Conservation (phyloP, 2,888 invertebrate species). For the Anthrax anthrax region DNA sequence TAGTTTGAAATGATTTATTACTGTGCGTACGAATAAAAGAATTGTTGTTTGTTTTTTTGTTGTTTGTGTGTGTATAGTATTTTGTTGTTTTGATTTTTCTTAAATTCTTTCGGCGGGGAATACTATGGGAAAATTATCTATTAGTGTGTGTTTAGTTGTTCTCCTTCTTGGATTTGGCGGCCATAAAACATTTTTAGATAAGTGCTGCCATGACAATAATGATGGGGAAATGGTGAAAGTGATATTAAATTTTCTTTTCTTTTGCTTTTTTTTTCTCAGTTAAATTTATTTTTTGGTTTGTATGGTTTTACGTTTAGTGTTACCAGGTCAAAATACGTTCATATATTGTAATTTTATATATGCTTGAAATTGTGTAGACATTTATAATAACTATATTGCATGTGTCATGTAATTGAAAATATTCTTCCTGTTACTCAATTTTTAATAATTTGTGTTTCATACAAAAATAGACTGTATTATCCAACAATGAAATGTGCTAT, state of each 20-base stretch:
- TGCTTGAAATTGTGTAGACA: too few relatives aligned
- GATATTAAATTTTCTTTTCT: conserved; percentile 1
- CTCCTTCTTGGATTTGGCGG: conserved; percentile 5
- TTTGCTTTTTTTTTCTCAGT: neutral
- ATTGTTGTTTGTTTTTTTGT: neutral
- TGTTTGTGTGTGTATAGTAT: too few relatives aligned
- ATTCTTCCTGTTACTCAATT: neutral
- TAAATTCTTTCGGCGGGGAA: neutral
- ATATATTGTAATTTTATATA: neutral
- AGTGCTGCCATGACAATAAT: conserved; percentile 8
- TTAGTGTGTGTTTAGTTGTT: conserved; percentile 1
- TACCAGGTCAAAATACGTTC: neutral
- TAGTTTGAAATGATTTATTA: conserved; percentile 9
- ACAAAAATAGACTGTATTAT: too few relatives aligned
- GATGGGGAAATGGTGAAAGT: conserved; percentile 9
- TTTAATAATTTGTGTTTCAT: too few relatives aligned
- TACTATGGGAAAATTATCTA: neutral
- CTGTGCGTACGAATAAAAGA: conserved; percentile 4
- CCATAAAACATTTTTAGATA: conserved; percentile 12
- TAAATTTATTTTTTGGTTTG: neutral
- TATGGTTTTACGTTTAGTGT: neutral
- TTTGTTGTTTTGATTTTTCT: too few relatives aligned
- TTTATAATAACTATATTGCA: too few relatives aligned
- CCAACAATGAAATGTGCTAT: too few relatives aligned
- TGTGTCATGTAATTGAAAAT: neutral